These are phyloP conservation scores for Synergus gifuensis DNA, from an alignment of 2,888 invertebrate genomes.

Conservation along the genomic window DNA sequence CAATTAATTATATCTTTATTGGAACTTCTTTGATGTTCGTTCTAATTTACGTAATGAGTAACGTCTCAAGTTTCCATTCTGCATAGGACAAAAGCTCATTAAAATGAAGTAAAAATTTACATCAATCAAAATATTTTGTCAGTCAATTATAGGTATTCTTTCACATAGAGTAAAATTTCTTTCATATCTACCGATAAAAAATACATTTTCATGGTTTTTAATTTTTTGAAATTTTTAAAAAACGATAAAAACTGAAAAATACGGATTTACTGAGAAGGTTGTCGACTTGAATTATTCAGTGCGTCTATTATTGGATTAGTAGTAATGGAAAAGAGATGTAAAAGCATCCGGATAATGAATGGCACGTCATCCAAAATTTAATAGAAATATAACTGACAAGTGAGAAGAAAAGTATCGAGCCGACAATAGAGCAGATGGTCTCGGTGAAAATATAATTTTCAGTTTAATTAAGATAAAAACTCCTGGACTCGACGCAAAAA, in stretches of 20 bases:
- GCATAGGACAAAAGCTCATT: background rate
- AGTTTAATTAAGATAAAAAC: constrained; percentile 67
- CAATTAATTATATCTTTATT: constrained; percentile 65
- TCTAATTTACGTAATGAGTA: constrained; percentile 16
- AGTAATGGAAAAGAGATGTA: constrained; percentile 30
- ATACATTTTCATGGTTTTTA: too few species aligned
- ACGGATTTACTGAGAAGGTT: background rate
- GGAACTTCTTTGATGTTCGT: constrained; percentile 46
- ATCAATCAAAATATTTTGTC: background rate
- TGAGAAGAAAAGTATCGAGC: constrained; percentile 23
- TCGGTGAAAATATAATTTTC: constrained; percentile 54
- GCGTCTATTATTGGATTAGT: constrained; percentile 2
- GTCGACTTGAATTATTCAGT: constrained; percentile 16
- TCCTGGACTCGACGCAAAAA: constrained; percentile 49
- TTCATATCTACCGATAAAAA: too few species aligned
- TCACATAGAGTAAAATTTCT: too few species aligned
- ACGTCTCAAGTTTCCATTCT: background rate
- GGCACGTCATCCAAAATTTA: constrained; percentile 43
- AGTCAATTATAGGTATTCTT: too few species aligned
- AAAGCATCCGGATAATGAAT: constrained; percentile 33
- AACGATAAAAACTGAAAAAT: background rate
- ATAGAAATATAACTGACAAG: constrained; percentile 48
- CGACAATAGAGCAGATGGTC: constrained; percentile 43
- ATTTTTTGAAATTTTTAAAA: background rate
- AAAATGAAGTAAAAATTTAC: background rate